Base-by-base conservation (phyloP, 2,113 vertebrate species). In the Platysternon megacephalum region DNA sequence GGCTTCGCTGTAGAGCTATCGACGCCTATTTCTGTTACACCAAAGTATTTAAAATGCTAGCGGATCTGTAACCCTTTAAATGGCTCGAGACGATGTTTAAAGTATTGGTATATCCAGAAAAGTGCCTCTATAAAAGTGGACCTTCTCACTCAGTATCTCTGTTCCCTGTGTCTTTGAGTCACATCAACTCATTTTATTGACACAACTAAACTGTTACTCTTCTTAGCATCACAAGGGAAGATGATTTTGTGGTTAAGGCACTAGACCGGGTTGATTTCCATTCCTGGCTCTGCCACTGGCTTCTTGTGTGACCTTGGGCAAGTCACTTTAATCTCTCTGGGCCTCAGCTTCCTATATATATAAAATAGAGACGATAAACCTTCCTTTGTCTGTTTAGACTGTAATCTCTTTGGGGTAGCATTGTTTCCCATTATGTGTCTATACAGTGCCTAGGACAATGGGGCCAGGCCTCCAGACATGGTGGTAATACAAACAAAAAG, bases 291-390 rank as follows among this genome's bases (percentile, higher is more conserved):
- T 29, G 53, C 52, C 26, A 29, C 26, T 72, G 61, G 10, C 35
- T 72, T 58, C 80, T 16, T 53, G 6, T 12, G 53, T 82, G 39
- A 28, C 26, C 39, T 46, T 32, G 9, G 52, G 39, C 53, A 83
- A 44, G 39, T 56, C 52, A 28, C 26, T 82, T 80, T 35, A 51
- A 49, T 52, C 48, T 80, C 32, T 80, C 11, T 56, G 2, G 2
- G 0, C 24, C 72, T 44, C 44, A 5, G 28, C 55, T 88, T 51
- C 13, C 16, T 35, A 8, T 0, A 0, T 0, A 0, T 42, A 46
- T 56, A 44, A 5, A 49, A 80, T 0, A 0, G 24, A 79, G 46
- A 26, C 21, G 21, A 19, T 21, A 26, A 42, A 4, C 19, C 65
- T 39, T 72, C 35, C 65, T n/a, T 68, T n/a, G 35, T 61, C 74